Conservation (phyloP, 2,113 vertebrate genomes). For the Semicossyphus pulcher region DNA sequence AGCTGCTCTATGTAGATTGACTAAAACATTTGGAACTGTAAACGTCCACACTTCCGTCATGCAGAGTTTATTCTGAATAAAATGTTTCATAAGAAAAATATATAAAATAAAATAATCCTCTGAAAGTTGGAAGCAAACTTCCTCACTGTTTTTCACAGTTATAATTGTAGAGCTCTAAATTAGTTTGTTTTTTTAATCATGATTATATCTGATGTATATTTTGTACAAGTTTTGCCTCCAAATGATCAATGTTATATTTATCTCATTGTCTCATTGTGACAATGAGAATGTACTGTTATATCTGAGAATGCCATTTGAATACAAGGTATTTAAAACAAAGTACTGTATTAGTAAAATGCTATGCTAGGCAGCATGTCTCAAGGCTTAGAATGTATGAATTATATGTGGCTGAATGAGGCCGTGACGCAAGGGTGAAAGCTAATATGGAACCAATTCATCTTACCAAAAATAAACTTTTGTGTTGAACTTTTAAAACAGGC, state of each 20-base stretch:
- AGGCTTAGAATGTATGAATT: conserved; percentile 49
- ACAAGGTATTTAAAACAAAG: conserved; percentile 40
- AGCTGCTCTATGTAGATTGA: conserved; percentile 16
- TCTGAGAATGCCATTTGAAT: conserved; percentile 42
- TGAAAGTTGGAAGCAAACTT: too few species aligned
- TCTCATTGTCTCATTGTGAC: conserved; percentile 33
- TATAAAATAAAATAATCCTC: not conserved
- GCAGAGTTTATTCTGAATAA: conserved; percentile 37
- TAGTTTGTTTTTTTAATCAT: conserved; percentile 10
- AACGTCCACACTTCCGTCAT: conserved; percentile 10
- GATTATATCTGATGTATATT: conserved; percentile 19
- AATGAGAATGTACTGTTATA: conserved; percentile 60
- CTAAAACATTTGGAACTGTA: not conserved
- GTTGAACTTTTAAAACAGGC: conserved; percentile 32
- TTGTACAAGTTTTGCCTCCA: conserved; percentile 31
- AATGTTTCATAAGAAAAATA: conserved; percentile 1
- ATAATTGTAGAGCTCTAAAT: not conserved
- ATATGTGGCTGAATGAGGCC: conserved; percentile 27
- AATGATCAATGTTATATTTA: conserved; percentile 27
- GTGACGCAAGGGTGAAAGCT: not conserved
- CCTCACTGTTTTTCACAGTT: too few species aligned
- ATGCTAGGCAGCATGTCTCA: conserved; percentile 50
- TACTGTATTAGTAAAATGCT: conserved; percentile 44
- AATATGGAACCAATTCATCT: conserved; percentile 34
- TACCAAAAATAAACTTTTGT: conserved; percentile 61